Conservation (phyloP, 2,113 vertebrate genomes). For the Monopterus albus region DNA sequence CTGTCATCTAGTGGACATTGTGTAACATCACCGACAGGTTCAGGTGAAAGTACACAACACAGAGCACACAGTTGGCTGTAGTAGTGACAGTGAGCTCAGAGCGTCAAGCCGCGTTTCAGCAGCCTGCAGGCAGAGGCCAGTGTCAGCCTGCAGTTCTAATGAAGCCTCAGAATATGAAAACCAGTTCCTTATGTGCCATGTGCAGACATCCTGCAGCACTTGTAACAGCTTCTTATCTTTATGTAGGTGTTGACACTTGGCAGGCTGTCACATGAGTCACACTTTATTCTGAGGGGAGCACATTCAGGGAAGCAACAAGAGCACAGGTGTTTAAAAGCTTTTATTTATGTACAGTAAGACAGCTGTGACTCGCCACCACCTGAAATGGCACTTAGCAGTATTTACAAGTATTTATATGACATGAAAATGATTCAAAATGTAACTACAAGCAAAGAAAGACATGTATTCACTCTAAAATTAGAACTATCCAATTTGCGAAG, state of each 20-base stretch:
- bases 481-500: neutral
- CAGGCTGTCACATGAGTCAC: neutral
- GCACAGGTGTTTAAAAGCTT: conserved; percentile 29
- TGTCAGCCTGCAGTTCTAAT: neutral
- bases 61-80: neutral
- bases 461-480: neutral
- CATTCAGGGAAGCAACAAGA: neutral
- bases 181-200: neutral
- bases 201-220: neutral
- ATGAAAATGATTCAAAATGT: neutral
- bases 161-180: neutral
- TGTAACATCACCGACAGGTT: neutral
- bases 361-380: neutral
- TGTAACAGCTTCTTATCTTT: neutral
- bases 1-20: conserved; percentile 26
- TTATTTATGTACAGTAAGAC: conserved; percentile 61
- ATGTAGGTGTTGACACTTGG: too few species aligned
- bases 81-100: neutral
- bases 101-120: conserved; percentile 47
- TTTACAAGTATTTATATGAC: conserved; percentile 64
- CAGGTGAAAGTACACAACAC: neutral
- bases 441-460: neutral
- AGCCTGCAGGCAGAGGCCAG: conserved; percentile 10
- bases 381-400: conserved; percentile 39
- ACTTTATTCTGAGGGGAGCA: neutral